Evolutionary conservation across 2,888 invertebrate species (phyloP), one percentile per base, ranked within the genome.

Genomic region (Apotomis turbidana): DNA sequence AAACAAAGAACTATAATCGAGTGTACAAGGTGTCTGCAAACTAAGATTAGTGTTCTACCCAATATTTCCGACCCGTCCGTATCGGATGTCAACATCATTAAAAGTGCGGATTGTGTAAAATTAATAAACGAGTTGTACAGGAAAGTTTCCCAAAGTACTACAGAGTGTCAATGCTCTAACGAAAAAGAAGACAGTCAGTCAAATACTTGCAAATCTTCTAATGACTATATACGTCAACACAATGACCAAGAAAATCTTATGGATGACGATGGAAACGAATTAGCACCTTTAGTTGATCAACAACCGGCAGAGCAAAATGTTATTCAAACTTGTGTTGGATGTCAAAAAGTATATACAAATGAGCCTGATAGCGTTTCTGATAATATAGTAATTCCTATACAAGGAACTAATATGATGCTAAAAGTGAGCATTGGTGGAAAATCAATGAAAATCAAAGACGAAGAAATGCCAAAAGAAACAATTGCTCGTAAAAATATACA

Each of bases 361-460:
- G 73, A 74, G 15, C 70, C 71, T 62, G 77, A 81, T 46, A 75
- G 75, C 68, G 68, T 70, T 55, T 66, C 77, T 68, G 84, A 85
- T 68, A 85, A 90, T 72, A 90, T 84, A 70, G 83, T 83, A 5
- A 87, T 91, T 76, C 92, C 93, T 13, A 88, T 92, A 74, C 82
- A 88, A 77, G 91, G 91, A n/a, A 92, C 92, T 57, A 91, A 91
- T 75, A 91, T 93, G 90, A 90, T 85, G 36, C 80, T 92, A 8
- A 87, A 83, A 78, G 87, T 91, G 3, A 85, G 78, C 63, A 80
- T 88, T 73, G 85, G 79, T 15, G 64, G 58, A 64, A 49, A 44
- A 4, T 46, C 46, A 46, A 27, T 64, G 15, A 70, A 66, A 70
- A 52, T 10, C 58, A 0, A 75, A 74, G 27, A 70, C 46, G 46